Evolutionary conservation across 2,113 vertebrate genomes (phyloP), one percentile per base, ranked within the genome.

Genomic region (Phaethornis superciliosus): DNA sequence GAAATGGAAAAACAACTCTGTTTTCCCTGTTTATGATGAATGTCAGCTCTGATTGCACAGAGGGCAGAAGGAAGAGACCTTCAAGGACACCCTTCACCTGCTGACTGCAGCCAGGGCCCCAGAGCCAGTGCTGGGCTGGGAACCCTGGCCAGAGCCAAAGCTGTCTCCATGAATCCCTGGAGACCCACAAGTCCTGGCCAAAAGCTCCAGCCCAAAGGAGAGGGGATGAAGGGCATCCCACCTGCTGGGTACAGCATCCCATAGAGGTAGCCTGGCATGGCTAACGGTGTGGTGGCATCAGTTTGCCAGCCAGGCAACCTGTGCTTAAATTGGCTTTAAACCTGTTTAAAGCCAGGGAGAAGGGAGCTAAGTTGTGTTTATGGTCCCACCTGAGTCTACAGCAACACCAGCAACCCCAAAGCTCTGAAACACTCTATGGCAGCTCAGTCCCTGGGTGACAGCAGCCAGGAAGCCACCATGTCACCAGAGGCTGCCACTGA

Each of bases 1-100:
- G 44, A 81, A 95, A 84, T 78, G 77, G 77, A 84, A 89, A 92
- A 92, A 33, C 70, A 82, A 46, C 46, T 35, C 44, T 77, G 6
- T 52, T 90, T 92, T 84, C 65, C 54, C 63, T 74, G 12, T 76
- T 58, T 54, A 15, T n/a, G 42, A 78, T 14, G 27, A 58, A 62
- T 0, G 1, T 14, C 69, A 35, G 77, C 63, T 49, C 35, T 56
- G 49, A 37, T 0, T 21, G 44, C 1, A 4, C 56, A 17, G 46
- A 19, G 52, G 64, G 44, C 10, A 12, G 64, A 24, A 2, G 15
- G 7, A 33, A 68, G 37, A 87, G 0, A 6, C 12, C 28, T 58
- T 60, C 85, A 85, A 75, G 56, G 67, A 81, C 90, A 82, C 26
- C 35, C 49, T 49, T 20, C 1, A 1, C 18, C 54, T 47, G 60